Evolutionary conservation across 2,888 invertebrate species (phyloP), one percentile per base, ranked within the genome.

Genomic region (Lasioglossum marginatum): DNA sequence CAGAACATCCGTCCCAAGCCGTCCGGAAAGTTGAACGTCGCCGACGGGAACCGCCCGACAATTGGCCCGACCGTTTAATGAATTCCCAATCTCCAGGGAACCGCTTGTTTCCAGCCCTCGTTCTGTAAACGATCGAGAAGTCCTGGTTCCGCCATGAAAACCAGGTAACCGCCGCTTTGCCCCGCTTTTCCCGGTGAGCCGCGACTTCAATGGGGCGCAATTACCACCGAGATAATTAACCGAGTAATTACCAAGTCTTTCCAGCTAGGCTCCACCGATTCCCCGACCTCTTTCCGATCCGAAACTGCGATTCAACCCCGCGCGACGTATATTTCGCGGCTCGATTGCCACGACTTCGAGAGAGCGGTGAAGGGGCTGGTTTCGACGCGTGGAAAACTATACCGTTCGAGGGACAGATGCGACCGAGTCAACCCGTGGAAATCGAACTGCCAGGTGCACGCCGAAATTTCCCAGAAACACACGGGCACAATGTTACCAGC

Each of bases 11-110:
- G 34, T 40, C 19, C n/a, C 40, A 12, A 19, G 19, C 19, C 48
- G 19, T n/a, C 52, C 14, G 27, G 27, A 73, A 70, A 80, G 70
- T 60, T 45, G 81, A n/a, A 71, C 81, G 74, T 34, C 60, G 45
- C 23, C 31, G 48, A 12, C 19, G 72, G 16, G n/a, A 23, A n/a
- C 12, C 23, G 31, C 10, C 48, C 27, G 27, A 19, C 34, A 37
- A 68, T 37, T 48, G 10, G 14, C 52, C 40, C 34, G 43, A 14
- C 10, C 34, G 66, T 45, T 40, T 63, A 78, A 66, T n/a, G 70
- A 63, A 82, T 80, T 31, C n/a, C 27, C 45, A 8, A 57, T 80
- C 66, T 16, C 6, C 71, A 23, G 63, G 27, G n/a, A 31, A 40
- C 74, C 16, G 37, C 60, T n/a, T 43, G 60, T 60, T 40, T 60